A percentile compares a stretch with the other conserved stretches of the same genome.
Evolutionary conservation across 1,140 invertebrate species (phyloP).

Genomic region (Vanessa atalanta): DNA sequence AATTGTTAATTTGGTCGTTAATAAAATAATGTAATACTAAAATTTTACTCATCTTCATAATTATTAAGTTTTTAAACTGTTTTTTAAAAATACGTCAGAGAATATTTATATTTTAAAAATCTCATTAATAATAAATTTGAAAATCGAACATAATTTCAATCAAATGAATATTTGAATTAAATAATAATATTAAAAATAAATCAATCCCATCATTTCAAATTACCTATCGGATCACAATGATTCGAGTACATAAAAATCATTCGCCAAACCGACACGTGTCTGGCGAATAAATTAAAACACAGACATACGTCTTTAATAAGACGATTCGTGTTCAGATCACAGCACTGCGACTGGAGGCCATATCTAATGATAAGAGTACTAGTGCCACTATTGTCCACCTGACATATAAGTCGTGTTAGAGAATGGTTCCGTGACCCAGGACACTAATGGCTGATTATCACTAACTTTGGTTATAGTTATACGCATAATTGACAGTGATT

Average conservation of each 20-base stretch:
- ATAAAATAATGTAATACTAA: too few species aligned
- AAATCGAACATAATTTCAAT: too few species aligned
- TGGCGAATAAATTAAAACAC: slow-evolving; percentile 25
- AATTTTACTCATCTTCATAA: too few species aligned
- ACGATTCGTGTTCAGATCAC: slow-evolving; percentile 64
- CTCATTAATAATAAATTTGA: too few species aligned
- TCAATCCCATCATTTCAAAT: too few species aligned
- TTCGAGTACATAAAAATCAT: background rate
- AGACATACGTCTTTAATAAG: slow-evolving; percentile 56
- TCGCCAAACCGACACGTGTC: slow-evolving; percentile 22
- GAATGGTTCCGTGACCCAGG: slow-evolving; percentile 55
- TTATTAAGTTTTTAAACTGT: too few species aligned
- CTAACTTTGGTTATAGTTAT: slow-evolving; percentile 51
- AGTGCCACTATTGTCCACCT: slow-evolving; percentile 60
- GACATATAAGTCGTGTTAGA: slow-evolving; percentile 47
- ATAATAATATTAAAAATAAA: too few species aligned
- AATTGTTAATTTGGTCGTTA: too few species aligned
- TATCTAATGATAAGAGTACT: slow-evolving; percentile 64
- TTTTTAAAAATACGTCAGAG: too few species aligned
- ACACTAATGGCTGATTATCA: slow-evolving; percentile 54
- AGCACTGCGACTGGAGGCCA: slow-evolving; percentile 56
- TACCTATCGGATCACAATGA: too few species aligned
- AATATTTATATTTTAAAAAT: too few species aligned
- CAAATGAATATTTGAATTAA: too few species aligned
- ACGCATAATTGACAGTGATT: slow-evolving; percentile 55